A percentile compares a stretch with the other conserved stretches of the same genome.
These are phyloP conservation scores for Lasioglossum marginatum DNA, from an alignment of 2,888 invertebrate species.

Conservation along the genomic window DNA sequence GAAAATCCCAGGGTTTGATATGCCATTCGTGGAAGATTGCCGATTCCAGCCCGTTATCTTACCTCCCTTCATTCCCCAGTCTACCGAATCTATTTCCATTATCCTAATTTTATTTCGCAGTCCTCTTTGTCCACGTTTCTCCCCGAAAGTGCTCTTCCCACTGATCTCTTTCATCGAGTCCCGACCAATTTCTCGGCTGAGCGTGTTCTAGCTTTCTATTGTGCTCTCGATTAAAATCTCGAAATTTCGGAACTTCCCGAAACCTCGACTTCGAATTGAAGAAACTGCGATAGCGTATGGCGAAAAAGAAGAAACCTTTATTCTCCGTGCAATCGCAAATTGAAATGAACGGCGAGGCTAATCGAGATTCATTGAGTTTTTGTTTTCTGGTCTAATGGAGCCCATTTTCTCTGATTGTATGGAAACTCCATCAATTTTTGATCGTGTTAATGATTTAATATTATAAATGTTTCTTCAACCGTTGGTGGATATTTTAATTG, in stretches of 20 bases:
- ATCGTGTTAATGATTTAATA: not conserved
- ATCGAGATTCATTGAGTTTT: not conserved
- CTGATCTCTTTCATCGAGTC: not conserved
- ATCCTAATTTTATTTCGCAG: conserved; percentile 38
- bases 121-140: not conserved
- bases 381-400: not conserved
- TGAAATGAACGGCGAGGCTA: not conserved
- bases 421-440: not conserved
- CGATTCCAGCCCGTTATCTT: conserved; percentile 33
- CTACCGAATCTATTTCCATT: conserved; percentile 48
- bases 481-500: not conserved
- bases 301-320: not conserved
- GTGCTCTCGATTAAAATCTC: conserved; percentile 19
- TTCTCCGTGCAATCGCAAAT: not conserved
- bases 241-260: not conserved
- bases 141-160: not conserved
- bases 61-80: conserved; percentile 14
- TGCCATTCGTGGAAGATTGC: conserved; percentile 13
- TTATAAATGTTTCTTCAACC: not conserved
- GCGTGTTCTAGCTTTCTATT: not conserved
- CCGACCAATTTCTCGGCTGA: conserved; percentile 12
- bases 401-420: not conserved
- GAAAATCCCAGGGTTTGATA: conserved; percentile 4
- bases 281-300: not conserved
- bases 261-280: not conserved